Percentiles rank a stretch among this genome's conserved stretches.
phyloP scores from a whole-genome alignment of 2,888 invertebrate species.

The Sarcophaga rosellei region DNA sequence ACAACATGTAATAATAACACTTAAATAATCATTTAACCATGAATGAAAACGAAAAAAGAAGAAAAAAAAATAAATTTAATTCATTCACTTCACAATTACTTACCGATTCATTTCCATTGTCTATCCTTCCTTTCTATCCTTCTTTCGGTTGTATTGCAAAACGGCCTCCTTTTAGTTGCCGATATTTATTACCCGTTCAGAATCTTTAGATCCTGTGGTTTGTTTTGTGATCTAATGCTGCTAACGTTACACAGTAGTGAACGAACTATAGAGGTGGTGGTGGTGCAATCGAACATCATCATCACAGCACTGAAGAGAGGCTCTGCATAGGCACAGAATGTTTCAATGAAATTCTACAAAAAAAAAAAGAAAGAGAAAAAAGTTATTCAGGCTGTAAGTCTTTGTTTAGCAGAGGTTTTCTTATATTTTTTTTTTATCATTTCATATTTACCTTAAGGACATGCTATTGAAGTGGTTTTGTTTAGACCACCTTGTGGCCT shows the following conservation, averaged over 20 bases:
- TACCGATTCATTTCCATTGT: slow-evolving; percentile 38
- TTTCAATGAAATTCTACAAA: slow-evolving; percentile 42
- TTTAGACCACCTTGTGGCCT: slow-evolving; percentile 64
- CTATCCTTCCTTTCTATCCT: slow-evolving; percentile 14
- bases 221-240: slow-evolving; percentile 24
- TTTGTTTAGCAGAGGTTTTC: slow-evolving; percentile 22
- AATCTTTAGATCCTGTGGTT: background rate
- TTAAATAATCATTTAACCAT: slow-evolving; percentile 79
- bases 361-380: background rate
- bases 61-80: slow-evolving; percentile 27
- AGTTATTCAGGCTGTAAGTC: background rate
- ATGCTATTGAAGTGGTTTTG: slow-evolving; percentile 59
- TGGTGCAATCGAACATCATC: slow-evolving; percentile 36
- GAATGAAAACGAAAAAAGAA: slow-evolving; percentile 76
- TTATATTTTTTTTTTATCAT: slow-evolving; percentile 23
- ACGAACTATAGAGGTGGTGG: background rate
- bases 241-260: background rate
- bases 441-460: slow-evolving; percentile 57
- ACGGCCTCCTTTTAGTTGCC: slow-evolving; percentile 33
- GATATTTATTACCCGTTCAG: slow-evolving; percentile 13
- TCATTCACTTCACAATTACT: slow-evolving; percentile 26
- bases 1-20: slow-evolving; percentile 69
- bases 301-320: background rate
- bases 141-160: slow-evolving; percentile 25
- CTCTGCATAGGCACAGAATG: background rate